Evolutionary conservation across 1,140 invertebrate species (phyloP), one percentile per base, ranked within the genome.

Genomic region (Zophobas morio): DNA sequence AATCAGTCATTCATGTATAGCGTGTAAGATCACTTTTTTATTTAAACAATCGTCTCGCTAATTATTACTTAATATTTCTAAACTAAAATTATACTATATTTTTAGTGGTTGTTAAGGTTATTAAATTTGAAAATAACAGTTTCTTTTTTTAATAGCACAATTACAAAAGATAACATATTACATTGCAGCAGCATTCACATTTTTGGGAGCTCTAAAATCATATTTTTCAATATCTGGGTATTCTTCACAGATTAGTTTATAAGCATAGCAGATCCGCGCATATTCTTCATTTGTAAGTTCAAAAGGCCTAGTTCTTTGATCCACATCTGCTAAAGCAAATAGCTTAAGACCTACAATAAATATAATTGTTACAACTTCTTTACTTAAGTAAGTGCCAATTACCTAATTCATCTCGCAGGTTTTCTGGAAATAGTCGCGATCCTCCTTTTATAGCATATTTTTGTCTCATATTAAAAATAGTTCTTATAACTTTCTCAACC

Each of bases 401-500:
- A 2, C 90, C 90, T 37, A 96, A 88, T 78, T 94, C 89, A 32
- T 92, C 86, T 73, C 93, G 86, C 8, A 90, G 82, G 32, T 93
- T 87, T 51, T 89, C 82, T 2, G 97, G 97, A 87, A 98, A 96
- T 8, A 98, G 86, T 2, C 91, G 94, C 89, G 89, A 86, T 5
- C 92, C 88, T 32, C 94, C 92, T 79, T 91, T 89, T 8, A 92
- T 88, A 54, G 92, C 92, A 86, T 93, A 93, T 84, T 99, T 99
- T 83, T 96, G 94, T 63, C 96, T 90, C 88, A 94, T 94, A 81
- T 92, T 92, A 87, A 99, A 99, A 66, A 98, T 88, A 78, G 94
- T 92, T 0, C 96, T 88, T 0, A 93, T 88, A 33, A 99, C 92
- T 89, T 98, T 99, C 85, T 99, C 97, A 54, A 98, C 93, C 6